Evolutionary conservation across 2,797 vertebrate genomes (phyloP).

Genomic region (Enteromius anoplus): DNA sequence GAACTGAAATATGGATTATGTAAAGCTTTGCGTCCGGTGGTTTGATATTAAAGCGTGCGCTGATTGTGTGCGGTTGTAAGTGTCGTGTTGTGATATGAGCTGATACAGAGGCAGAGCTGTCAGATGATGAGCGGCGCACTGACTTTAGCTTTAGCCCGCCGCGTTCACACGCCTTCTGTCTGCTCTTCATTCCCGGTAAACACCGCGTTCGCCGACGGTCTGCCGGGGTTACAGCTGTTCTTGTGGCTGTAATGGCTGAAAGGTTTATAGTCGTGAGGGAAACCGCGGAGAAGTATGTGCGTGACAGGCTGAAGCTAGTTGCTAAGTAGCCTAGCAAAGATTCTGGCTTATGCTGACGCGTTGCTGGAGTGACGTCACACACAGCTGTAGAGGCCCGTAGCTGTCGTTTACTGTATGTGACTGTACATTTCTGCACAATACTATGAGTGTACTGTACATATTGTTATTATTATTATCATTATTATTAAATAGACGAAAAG

Average conservation of each 20-base stretch:
- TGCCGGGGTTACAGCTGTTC: neutral
- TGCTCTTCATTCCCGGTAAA: neutral
- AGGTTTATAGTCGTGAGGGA: neutral
- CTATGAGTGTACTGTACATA: neutral
- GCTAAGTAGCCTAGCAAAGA: slow-evolving; percentile 31
- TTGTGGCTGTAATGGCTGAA: neutral
- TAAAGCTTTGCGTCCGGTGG: neutral
- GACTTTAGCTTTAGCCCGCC: slow-evolving; percentile 36
- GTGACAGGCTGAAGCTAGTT: slow-evolving; percentile 23
- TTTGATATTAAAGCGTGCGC: neutral
- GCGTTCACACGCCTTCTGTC: neutral
- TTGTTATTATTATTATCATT: too few relatives aligned
- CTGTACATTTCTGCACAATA: neutral
- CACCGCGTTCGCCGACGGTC: neutral
- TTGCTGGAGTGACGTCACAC: slow-evolving; percentile 34
- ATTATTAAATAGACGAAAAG: too few relatives aligned
- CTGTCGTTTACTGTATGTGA: neutral
- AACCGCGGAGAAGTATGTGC: slow-evolving; percentile 3
- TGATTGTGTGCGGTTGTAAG: neutral
- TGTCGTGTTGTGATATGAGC: neutral
- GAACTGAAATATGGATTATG: neutral
- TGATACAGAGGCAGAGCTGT: slow-evolving; percentile 30
- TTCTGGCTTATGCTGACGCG: slow-evolving; percentile 41
- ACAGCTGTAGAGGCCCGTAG: slow-evolving; percentile 14
- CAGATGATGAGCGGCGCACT: slow-evolving; percentile 3